Evolutionary conservation across 1,140 invertebrate species (phyloP).

Genomic region (Hylyphantes graminicola): DNA sequence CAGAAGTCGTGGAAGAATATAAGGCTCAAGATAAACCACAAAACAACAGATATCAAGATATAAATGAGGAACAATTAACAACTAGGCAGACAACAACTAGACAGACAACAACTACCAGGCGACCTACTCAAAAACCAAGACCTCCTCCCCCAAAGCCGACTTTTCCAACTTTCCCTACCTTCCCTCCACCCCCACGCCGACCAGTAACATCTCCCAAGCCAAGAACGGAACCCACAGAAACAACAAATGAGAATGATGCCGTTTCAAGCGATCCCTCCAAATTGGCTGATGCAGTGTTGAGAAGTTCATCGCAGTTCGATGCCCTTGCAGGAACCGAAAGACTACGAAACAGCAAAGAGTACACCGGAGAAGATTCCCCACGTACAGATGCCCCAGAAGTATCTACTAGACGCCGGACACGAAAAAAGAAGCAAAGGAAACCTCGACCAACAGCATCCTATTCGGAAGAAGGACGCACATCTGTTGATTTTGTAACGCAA

Average conservation of each 20-base stretch:
- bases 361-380: background rate
- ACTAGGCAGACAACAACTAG: constrained; percentile 13
- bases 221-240: background rate
- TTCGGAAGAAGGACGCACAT: background rate
- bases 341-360: background rate
- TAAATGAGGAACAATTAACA: background rate
- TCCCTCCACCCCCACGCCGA: constrained; percentile 44
- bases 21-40: background rate
- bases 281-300: background rate
- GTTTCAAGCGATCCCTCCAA: background rate
- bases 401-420: constrained; percentile 35
- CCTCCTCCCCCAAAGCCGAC: constrained; percentile 48
- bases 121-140: constrained; percentile 13
- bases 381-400: constrained; percentile 29
- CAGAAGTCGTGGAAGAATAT: constrained; percentile 23
- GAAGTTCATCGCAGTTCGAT: background rate
- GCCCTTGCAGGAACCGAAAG: background rate
- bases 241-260: background rate
- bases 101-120: constrained; percentile 3
- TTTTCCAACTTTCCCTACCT: constrained; percentile 54
- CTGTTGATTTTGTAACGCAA: background rate
- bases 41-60: constrained; percentile 9
- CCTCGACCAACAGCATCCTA: constrained; percentile 11
- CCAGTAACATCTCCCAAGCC: constrained; percentile 30
- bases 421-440: constrained; percentile 31